phyloP scores from a whole-genome alignment of 2,797 vertebrate genomes.

The Austrolebias charrua region DNA sequence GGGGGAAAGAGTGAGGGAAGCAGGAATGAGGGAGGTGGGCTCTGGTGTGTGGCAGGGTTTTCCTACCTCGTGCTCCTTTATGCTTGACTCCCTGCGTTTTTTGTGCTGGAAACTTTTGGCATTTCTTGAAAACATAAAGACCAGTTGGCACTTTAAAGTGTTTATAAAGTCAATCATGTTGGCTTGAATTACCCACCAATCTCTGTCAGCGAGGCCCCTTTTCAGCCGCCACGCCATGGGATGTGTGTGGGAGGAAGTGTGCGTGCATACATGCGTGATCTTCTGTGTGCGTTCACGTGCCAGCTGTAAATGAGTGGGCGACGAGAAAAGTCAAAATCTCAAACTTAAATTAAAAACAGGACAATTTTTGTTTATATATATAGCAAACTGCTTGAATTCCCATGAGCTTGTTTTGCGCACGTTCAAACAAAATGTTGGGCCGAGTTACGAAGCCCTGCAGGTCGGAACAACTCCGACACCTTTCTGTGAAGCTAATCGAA shows the following conservation, averaged over 20 bases:
- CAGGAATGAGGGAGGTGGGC: constrained; percentile 61
- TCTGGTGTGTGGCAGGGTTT: constrained; percentile 54
- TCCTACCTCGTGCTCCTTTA: constrained; percentile 72
- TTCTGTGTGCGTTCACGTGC: constrained; percentile 41
- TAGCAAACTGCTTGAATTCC: constrained; percentile 13
- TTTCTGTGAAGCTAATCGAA: constrained; percentile 63
- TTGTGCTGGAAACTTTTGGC: constrained; percentile 84
- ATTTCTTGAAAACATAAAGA: constrained; percentile 94
- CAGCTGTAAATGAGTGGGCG: constrained; percentile 40
- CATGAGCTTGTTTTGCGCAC: constrained; percentile 9
- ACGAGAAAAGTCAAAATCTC: constrained; percentile 22
- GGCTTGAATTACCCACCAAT: constrained; percentile 93
- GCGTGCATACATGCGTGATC: constrained; percentile 23
- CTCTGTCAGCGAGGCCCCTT: constrained; percentile 87
- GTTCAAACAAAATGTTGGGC: constrained; percentile 19
- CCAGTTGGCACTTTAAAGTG: constrained; percentile 89
- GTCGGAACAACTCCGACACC: constrained; percentile 58
- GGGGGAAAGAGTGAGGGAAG: constrained; percentile 60
- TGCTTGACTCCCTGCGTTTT: constrained; percentile 81
- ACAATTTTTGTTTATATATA: constrained; percentile 25
- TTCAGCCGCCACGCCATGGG: constrained; percentile 79
- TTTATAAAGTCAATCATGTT: constrained; percentile 97
- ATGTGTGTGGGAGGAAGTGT: constrained; percentile 57
- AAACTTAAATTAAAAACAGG: constrained; percentile 29
- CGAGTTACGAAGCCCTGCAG: constrained; percentile 53